These are phyloP conservation scores for Bambusicola thoracicus DNA, from an alignment of 2,113 vertebrate genomes.

Conservation along the genomic window DNA sequence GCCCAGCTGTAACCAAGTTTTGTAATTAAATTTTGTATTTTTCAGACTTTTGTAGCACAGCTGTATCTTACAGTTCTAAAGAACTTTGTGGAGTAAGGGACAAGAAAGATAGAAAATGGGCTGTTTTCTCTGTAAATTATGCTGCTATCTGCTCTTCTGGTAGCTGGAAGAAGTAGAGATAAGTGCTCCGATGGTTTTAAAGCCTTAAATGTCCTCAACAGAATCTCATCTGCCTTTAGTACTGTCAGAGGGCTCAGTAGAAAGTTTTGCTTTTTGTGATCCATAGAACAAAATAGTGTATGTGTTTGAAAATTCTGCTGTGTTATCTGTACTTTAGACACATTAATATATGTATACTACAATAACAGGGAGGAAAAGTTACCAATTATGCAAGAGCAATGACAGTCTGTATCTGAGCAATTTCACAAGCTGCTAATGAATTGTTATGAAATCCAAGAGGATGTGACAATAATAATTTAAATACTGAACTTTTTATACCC, in stretches of 20 bases:
- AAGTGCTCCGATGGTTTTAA: background rate
- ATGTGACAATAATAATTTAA: background rate
- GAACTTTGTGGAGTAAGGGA: background rate
- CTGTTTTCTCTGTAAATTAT: background rate
- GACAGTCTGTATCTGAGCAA: background rate
- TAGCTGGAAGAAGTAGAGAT: background rate
- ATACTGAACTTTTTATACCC: background rate
- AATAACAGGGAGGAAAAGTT: background rate
- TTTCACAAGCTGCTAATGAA: background rate
- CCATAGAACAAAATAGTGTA: background rate
- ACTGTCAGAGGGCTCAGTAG: background rate
- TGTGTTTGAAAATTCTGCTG: background rate
- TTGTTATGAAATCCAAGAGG: background rate
- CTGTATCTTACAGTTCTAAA: background rate
- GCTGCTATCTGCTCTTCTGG: background rate
- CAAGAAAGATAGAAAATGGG: background rate
- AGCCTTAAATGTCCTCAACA: background rate
- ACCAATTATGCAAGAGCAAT: background rate
- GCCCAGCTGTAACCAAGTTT: background rate
- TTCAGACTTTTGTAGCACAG: background rate
- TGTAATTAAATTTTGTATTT: background rate
- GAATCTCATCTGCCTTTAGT: background rate
- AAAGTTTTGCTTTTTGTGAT: background rate
- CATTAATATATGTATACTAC: background rate
- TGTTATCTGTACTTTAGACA: background rate